Evolutionary conservation across 1,140 invertebrate species (phyloP), one percentile per base, ranked within the genome.

Genomic region (Arion vulgaris): DNA sequence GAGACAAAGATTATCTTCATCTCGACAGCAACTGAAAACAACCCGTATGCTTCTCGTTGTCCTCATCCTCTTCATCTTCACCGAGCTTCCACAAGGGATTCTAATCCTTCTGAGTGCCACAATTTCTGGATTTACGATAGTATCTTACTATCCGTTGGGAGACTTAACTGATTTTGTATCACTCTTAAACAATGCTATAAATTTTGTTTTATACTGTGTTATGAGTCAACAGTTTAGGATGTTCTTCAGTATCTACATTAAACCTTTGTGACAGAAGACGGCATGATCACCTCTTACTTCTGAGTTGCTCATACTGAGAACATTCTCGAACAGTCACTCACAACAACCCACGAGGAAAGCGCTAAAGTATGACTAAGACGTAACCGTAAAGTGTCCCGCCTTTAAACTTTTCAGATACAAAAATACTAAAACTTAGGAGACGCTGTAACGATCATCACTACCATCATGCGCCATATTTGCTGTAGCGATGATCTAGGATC

Each of bases 211-310:
- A 7, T 98, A 98, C 89, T 98, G 97, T 87, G 95, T 95, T 36
- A 99, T 98, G 97, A 97, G 96, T 62, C 94, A 96, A 51, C 97
- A 98, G 93, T 99, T 99, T 90, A 93, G 97, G 62, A 97, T 96
- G 1, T 98, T 98, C 88, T 83, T 88, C 0, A 84, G 87, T n/a
- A 88, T 91, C 80, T 92, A 92, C 86, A 88, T 89, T n/a, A 51
- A 81, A 41, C 76, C 76, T 78, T 0, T 71, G 78, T 36, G 62
- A 80, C 4, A 51, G 83, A 9, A 28, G 85, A 45, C 32, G 85
- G 41, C 5, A 45, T 83, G 28, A 83, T 80, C 39, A 83, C 69
- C 51, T 84, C 83, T n/a, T 4, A 83, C 76, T 17, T 79, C 81
- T 36, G 85, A 86, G 38, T 75, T 81, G 62, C 69, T 86, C 23